A percentile compares a stretch with the other conserved stretches of the same genome.
Evolutionary conservation across 1,140 invertebrate species (phyloP).

Genomic region (Colletes gigas): DNA sequence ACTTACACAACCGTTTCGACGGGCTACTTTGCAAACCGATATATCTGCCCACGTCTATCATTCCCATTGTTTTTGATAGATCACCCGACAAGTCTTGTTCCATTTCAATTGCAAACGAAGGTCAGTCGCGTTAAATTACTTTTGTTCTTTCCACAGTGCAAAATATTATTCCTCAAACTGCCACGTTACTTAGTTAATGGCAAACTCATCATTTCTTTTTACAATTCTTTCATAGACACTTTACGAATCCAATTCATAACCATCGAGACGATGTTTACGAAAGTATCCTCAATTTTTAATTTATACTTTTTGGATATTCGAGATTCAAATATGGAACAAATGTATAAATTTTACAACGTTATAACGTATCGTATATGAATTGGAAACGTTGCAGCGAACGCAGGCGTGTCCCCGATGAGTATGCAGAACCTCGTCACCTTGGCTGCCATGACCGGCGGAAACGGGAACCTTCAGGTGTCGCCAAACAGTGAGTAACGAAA

Average conservation of each 20-base stretch:
- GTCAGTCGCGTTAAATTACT: neutral
- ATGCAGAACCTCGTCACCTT: conserved; percentile 95
- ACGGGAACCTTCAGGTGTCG: conserved; percentile 81
- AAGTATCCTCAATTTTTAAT: too few species aligned
- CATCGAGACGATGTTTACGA: too few species aligned
- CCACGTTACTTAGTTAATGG: too few species aligned
- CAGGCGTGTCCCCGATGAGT: conserved; percentile 89
- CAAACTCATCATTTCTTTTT: too few species aligned
- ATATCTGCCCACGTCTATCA: neutral
- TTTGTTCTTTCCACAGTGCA: neutral
- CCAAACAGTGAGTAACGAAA: conserved; percentile 81
- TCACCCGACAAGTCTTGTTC: neutral
- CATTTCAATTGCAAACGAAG: neutral
- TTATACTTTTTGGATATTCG: too few species aligned
- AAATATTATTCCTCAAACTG: neutral
- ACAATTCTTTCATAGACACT: too few species aligned
- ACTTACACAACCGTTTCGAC: conserved; percentile 31
- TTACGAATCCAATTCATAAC: too few species aligned
- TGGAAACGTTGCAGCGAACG: conserved; percentile 76
- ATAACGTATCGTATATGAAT: conserved; percentile 10
- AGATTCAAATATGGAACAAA: too few species aligned
- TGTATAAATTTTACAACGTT: neutral
- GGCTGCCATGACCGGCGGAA: conserved; percentile 89
- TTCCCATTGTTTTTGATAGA: neutral
- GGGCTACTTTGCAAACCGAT: neutral